Percentiles rank a stretch among this genome's conserved stretches.
Conservation (phyloP, 1,140 invertebrate genomes). For the Kradibia gibbosae region DNA sequence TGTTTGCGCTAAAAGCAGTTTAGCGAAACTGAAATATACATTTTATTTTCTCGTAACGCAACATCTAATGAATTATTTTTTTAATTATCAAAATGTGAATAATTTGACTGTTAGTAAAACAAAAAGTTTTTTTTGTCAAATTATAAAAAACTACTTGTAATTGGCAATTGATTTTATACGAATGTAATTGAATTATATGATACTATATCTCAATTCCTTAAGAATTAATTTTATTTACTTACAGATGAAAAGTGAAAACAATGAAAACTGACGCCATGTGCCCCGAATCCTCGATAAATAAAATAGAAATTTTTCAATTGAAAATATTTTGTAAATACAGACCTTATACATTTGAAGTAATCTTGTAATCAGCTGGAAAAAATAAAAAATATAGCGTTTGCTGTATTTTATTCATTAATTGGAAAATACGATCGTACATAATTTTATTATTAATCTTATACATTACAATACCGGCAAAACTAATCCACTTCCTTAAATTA, state of each 20-base stretch:
- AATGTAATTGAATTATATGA: too few species aligned
- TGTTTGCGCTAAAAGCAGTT: not conserved
- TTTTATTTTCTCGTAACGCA: not conserved
- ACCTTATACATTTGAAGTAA: not conserved
- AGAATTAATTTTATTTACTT: not conserved
- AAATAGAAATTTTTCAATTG: not conserved
- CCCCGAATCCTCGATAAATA: not conserved
- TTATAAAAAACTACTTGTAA: not conserved
- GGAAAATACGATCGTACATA: not conserved
- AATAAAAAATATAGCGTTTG: conserved; percentile 12
- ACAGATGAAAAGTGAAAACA: not conserved
- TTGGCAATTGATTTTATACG: too few species aligned
- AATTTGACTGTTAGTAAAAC: not conserved
- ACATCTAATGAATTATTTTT: not conserved
- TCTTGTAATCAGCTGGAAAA: conserved; percentile 12
- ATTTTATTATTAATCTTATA: conserved; percentile 13
- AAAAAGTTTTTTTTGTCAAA: not conserved
- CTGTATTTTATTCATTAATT: conserved; percentile 21
- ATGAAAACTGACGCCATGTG: not conserved
- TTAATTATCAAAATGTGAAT: not conserved
- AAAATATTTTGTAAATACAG: conserved; percentile 5
- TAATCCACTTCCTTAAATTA: too few species aligned
- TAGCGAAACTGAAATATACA: not conserved
- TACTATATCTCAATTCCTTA: too few species aligned
- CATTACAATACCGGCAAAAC: too few species aligned